Evolutionary conservation across 2,113 vertebrate species (phyloP).

Genomic region (Pangasianodon gigas): DNA sequence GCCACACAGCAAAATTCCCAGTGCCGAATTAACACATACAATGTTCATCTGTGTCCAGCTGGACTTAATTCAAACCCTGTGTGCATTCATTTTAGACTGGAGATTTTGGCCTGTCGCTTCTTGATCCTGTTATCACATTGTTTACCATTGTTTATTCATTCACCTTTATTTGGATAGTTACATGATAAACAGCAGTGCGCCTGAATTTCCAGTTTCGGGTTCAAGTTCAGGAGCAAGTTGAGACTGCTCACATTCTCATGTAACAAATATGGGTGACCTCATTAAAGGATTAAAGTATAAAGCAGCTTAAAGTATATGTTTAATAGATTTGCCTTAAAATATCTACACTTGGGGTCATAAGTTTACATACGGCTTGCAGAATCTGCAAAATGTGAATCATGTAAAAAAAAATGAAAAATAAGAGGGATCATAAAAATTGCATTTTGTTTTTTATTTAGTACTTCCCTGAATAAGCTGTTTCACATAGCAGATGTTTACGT

Average conservation of each 20-base stretch:
- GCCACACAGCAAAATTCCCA: conserved; percentile 38
- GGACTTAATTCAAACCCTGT: neutral
- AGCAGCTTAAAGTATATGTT: neutral
- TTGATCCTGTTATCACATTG: neutral
- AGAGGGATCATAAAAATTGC: too few relatives aligned
- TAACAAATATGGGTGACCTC: neutral
- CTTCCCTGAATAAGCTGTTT: too few relatives aligned
- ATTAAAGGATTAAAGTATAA: neutral
- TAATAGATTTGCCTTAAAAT: neutral
- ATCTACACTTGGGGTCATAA: too few relatives aligned
- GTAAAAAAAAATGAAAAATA: too few relatives aligned
- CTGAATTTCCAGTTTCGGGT: conserved; percentile 1
- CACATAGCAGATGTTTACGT: too few relatives aligned
- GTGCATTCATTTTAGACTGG: neutral
- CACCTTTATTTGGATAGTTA: neutral
- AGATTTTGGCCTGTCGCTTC: conserved; percentile 25
- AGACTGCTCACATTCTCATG: neutral
- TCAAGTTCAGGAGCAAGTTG: neutral
- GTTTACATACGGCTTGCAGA: too few relatives aligned
- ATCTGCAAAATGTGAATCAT: too few relatives aligned
- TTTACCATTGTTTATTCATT: neutral
- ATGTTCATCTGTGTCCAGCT: conserved; percentile 1
- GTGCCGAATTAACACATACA: conserved; percentile 30
- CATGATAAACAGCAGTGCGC: neutral
- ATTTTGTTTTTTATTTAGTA: too few relatives aligned